Evolutionary conservation across 1,140 invertebrate species (phyloP).

Genomic region (Apis laboriosa): DNA sequence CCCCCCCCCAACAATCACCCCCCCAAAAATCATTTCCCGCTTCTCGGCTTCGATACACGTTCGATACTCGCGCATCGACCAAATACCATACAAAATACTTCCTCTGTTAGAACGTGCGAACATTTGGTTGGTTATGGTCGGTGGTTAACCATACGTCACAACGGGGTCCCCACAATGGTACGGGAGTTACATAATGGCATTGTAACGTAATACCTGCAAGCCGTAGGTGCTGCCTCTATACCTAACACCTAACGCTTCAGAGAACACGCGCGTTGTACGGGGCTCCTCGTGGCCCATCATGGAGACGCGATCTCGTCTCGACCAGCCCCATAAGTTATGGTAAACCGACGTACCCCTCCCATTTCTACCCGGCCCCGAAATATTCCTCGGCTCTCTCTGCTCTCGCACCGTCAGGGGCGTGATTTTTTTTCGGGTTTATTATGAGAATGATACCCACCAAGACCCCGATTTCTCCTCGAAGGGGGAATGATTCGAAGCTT

Average conservation of each 20-base stretch:
- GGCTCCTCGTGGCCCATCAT: constrained; percentile 13
- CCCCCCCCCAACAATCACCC: background rate
- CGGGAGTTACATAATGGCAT: constrained; percentile 59
- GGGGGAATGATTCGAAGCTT: background rate
- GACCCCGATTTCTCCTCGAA: background rate
- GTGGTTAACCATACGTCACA: constrained; percentile 61
- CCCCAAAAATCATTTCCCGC: background rate
- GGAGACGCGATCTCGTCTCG: constrained; percentile 16
- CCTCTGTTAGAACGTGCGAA: constrained; percentile 50
- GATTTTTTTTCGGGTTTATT: constrained; percentile 46
- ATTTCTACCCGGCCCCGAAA: constrained; percentile 42
- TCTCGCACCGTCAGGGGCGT: constrained; percentile 58
- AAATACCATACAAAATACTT: background rate
- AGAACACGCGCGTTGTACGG: background rate
- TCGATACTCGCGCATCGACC: background rate
- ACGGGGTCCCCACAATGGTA: constrained; percentile 35
- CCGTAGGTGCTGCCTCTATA: constrained; percentile 29
- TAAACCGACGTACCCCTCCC: constrained; percentile 49
- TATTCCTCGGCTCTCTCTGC: constrained; percentile 15
- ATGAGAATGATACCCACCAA: constrained; percentile 28
- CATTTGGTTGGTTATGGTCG: constrained; percentile 62
- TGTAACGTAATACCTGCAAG: constrained; percentile 58
- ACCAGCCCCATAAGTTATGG: constrained; percentile 53
- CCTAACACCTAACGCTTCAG: constrained; percentile 25
- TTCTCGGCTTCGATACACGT: no score